phyloP scores from a whole-genome alignment of 1,140 invertebrate species.

The Dendrolimus punctatus region DNA sequence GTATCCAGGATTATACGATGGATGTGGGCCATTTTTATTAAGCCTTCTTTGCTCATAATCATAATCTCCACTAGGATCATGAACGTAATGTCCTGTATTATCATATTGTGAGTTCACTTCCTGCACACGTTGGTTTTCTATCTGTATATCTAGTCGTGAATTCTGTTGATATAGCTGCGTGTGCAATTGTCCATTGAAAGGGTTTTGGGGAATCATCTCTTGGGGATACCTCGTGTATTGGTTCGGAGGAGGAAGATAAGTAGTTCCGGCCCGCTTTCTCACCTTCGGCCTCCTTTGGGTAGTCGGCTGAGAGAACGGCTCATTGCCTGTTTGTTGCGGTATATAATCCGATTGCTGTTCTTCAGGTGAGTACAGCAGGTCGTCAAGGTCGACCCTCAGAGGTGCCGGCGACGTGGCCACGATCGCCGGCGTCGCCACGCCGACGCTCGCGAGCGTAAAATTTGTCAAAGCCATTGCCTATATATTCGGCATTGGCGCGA shows the following conservation, averaged over 20 bases:
- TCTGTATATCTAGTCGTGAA: conserved; percentile 41
- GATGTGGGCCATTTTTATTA: conserved; percentile 30
- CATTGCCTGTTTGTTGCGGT: conserved; percentile 34
- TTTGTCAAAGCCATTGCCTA: conserved; percentile 58
- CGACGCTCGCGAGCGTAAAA: conserved; percentile 41
- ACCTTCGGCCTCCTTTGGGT: conserved; percentile 49
- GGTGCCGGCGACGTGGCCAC: conserved; percentile 34
- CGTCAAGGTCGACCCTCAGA: conserved; percentile 44
- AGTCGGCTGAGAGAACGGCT: conserved; percentile 45
- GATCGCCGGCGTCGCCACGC: conserved; percentile 40
- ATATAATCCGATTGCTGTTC: conserved; percentile 40
- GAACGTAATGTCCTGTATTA: conserved; percentile 56
- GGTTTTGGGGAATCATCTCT: conserved; percentile 39
- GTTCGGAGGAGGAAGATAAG: conserved; percentile 56
- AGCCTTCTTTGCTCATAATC: conserved; percentile 57
- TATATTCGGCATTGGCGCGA: conserved; percentile 39
- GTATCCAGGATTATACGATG: conserved; percentile 41
- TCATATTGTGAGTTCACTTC: conserved; percentile 45
- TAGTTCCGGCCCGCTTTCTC: conserved; percentile 55
- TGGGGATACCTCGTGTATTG: conserved; percentile 56
- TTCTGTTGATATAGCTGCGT: conserved; percentile 55
- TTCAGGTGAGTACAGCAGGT: conserved; percentile 54
- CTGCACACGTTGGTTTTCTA: conserved; percentile 49
- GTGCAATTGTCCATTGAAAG: conserved; percentile 43
- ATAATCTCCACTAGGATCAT: conserved; percentile 60